Evolutionary conservation across 2,888 invertebrate species (phyloP), one percentile per base, ranked within the genome.

Genomic region (Hemicrepidius hirtus): DNA sequence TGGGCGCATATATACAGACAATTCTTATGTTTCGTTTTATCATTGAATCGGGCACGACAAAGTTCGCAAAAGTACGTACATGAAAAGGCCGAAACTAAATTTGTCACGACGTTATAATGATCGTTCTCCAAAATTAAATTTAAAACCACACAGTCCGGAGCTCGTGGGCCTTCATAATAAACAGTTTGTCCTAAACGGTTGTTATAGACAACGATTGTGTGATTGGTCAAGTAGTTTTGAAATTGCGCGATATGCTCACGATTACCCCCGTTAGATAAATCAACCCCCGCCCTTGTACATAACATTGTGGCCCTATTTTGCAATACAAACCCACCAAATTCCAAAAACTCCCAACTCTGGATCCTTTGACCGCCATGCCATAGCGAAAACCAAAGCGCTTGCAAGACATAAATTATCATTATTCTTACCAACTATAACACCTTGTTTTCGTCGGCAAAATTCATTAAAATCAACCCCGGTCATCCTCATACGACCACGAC

Each of bases 71-170:
- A 35, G 4, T 35, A 59, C 1, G 10, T 32, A 3, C 13, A 13
- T n/a, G 59, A 18, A 20, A 35, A 59, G 2, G 59, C 59, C 3
- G 13, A 12, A 1, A 10, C 9, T n/a, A 62, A 44, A 24, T 41
- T 62, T 7, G 44, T 62, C 0, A 62, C 44, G 5, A 62, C 62
- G 24, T 44, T 62, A 44, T 62, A 62, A 40, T 62, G 62, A 10
- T 1, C 44, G 7, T 62, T 10, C 21, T 62, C 62, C 0, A 41
- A 21, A n/a, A 62, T 6, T 16, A 64, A 49, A 35, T 64, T 64
- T 18, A 46, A 13, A 1, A 64, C 64, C 1, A 37, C 37, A 5
- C 40, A 7, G 10, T 40, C 37, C 1, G 9, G 3, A 18, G 59
- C 7, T 12, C 59, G 18, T 1, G 40, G 40, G 3, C 37, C 20